phyloP scores from a whole-genome alignment of 1,140 invertebrate species.

The Acromyrmex echinatior region DNA sequence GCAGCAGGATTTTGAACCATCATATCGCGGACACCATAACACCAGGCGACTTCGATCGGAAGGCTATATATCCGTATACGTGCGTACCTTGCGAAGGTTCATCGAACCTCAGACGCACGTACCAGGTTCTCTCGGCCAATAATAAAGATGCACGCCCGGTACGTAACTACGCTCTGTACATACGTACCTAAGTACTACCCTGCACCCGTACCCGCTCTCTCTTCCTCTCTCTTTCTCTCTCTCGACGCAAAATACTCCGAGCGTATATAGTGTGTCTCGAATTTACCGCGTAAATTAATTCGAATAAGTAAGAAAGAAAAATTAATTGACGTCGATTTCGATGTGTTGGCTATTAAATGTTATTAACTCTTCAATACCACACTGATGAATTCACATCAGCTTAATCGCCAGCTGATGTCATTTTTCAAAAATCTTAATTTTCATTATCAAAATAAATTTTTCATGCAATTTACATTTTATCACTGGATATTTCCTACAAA shows the following conservation, averaged over 20 bases:
- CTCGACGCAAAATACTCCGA: conserved; percentile 36
- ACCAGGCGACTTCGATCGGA: conserved; percentile 65
- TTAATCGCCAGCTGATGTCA: too few species aligned
- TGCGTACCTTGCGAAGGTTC: conserved; percentile 70
- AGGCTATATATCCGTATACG: conserved; percentile 65
- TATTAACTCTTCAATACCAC: too few species aligned
- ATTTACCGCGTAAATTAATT: neutral
- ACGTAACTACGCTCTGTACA: conserved; percentile 76
- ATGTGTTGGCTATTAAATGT: neutral
- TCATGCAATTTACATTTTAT: too few species aligned
- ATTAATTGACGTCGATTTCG: too few species aligned
- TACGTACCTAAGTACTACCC: conserved; percentile 74
- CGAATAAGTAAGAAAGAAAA: neutral
- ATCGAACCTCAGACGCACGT: conserved; percentile 72
- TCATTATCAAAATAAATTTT: too few species aligned
- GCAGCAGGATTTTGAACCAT: conserved; percentile 61
- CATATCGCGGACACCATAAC: conserved; percentile 37
- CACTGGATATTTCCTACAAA: too few species aligned
- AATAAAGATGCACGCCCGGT: conserved; percentile 78
- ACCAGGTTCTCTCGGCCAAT: conserved; percentile 75
- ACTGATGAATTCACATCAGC: too few species aligned
- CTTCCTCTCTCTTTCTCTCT: conserved; percentile 37
- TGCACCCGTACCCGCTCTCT: conserved; percentile 57
- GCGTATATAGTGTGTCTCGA: conserved; percentile 43
- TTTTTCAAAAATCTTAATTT: too few species aligned